Evolutionary conservation across 2,113 vertebrate species (phyloP).

Genomic region (Siphamia tubifer): DNA sequence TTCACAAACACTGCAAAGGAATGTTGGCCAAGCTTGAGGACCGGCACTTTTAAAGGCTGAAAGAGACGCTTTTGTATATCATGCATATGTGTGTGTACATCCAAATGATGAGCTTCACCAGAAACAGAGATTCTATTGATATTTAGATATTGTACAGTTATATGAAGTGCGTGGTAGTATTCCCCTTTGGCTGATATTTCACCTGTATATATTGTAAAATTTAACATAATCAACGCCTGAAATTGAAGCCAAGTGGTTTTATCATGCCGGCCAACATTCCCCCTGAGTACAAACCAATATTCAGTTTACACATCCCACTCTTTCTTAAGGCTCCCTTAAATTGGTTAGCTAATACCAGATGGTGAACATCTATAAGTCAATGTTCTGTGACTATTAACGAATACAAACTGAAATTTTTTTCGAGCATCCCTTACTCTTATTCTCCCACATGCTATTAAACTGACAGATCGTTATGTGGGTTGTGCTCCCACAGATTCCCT

Average conservation of each 20-base stretch:
- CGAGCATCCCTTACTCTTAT: conserved; percentile 19
- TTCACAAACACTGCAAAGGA: not conserved
- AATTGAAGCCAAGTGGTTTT: conserved; percentile 13
- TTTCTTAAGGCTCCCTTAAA: conserved; percentile 38
- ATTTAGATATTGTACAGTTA: not conserved
- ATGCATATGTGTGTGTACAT: not conserved
- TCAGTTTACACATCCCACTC: conserved; percentile 1
- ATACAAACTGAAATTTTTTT: conserved; percentile 22
- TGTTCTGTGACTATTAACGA: conserved; percentile 46
- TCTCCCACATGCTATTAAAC: conserved; percentile 63
- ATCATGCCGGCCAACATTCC: not conserved
- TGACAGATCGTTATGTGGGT: conserved; percentile 66
- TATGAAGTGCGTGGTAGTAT: not conserved
- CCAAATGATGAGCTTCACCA: not conserved
- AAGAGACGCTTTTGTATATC: not conserved
- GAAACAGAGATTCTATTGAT: not conserved
- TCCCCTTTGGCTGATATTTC: conserved; percentile 5
- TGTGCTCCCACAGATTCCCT: conserved; percentile 56
- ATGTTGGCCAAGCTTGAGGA: not conserved
- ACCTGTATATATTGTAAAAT: no score
- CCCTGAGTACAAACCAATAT: not conserved
- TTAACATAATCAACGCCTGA: conserved; percentile 25
- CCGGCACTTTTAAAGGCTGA: not conserved
- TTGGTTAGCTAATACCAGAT: conserved; percentile 38
- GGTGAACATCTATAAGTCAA: conserved; percentile 33